These are phyloP conservation scores for Pachliopta kotzebuea DNA, from an alignment of 2,888 invertebrate genomes.

Conservation along the genomic window DNA sequence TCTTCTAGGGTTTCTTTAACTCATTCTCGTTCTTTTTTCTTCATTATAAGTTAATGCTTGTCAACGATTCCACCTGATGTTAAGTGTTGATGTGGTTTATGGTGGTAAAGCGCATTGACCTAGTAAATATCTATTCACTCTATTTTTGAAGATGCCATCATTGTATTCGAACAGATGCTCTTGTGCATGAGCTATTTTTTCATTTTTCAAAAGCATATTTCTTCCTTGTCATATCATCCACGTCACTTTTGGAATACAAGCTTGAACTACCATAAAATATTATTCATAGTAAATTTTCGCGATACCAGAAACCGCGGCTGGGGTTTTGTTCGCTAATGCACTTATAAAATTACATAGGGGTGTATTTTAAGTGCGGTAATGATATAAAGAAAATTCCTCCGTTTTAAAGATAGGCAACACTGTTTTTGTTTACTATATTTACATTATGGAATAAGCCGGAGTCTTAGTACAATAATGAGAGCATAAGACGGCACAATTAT, in stretches of 20 bases:
- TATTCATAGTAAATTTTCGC: conserved; percentile 1
- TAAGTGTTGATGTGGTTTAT: too few species aligned
- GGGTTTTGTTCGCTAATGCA: conserved; percentile 6
- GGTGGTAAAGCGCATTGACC: too few species aligned
- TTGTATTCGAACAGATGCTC: too few species aligned
- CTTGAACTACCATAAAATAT: not conserved
- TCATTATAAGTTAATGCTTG: too few species aligned
- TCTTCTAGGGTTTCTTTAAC: too few species aligned
- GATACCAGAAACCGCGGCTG: conserved; percentile 8
- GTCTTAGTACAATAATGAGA: not conserved
- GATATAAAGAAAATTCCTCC: conserved; percentile 1
- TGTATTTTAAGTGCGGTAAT: conserved; percentile 18
- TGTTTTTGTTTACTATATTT: not conserved
- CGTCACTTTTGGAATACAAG: not conserved
- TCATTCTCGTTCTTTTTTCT: too few species aligned
- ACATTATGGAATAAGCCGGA: not conserved
- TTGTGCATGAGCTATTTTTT: not conserved
- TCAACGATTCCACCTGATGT: too few species aligned
- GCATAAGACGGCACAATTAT: not conserved
- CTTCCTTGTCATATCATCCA: not conserved
- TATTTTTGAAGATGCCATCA: too few species aligned
- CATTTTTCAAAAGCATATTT: not conserved
- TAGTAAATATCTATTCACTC: too few species aligned
- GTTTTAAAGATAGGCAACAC: not conserved
- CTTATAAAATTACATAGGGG: conserved; percentile 25